Conservation (phyloP, 2,888 invertebrate species). For the Standfussiana lucernea region DNA sequence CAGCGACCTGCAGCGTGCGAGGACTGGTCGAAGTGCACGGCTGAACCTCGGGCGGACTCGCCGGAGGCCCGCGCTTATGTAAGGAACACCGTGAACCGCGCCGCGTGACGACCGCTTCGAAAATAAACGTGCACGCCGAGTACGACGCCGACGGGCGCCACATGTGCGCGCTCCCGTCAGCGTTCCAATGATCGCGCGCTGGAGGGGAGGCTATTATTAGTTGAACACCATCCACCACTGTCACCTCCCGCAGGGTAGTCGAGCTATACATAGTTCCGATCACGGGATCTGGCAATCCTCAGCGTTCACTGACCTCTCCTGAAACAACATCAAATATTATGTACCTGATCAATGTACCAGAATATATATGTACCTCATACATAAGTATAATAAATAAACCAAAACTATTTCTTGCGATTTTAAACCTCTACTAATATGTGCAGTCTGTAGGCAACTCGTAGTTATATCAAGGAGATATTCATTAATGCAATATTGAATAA, state of each 20-base stretch:
- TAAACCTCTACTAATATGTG: slow-evolving; percentile 7
- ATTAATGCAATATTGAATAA: slow-evolving; percentile 38
- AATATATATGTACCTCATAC: slow-evolving; percentile 28
- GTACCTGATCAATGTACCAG: slow-evolving; percentile 47
- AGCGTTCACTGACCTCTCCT: slow-evolving; percentile 88
- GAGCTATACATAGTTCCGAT: slow-evolving; percentile 89
- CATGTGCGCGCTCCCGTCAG: slow-evolving; percentile 88
- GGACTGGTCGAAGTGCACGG: slow-evolving; percentile 78
- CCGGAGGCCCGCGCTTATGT: slow-evolving; percentile 81
- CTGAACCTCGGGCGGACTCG: slow-evolving; percentile 72
- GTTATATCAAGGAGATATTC: slow-evolving; percentile 38
- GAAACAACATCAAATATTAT: slow-evolving; percentile 77
- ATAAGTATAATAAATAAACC: not conserved
- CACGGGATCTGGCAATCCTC: slow-evolving; percentile 88
- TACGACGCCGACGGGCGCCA: slow-evolving; percentile 85
- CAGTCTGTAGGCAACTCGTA: not conserved
- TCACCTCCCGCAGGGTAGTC: slow-evolving; percentile 90
- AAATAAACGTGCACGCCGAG: slow-evolving; percentile 88
- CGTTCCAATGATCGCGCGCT: slow-evolving; percentile 85
- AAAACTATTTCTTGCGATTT: not conserved
- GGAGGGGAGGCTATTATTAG: slow-evolving; percentile 91
- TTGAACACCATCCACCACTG: slow-evolving; percentile 90
- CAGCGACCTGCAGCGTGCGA: slow-evolving; percentile 87
- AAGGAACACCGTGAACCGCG: slow-evolving; percentile 87
- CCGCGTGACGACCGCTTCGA: slow-evolving; percentile 89